Evolutionary conservation across 2,888 invertebrate genomes (phyloP), one percentile per base, ranked within the genome.

Genomic region (Diarsia dahlii): DNA sequence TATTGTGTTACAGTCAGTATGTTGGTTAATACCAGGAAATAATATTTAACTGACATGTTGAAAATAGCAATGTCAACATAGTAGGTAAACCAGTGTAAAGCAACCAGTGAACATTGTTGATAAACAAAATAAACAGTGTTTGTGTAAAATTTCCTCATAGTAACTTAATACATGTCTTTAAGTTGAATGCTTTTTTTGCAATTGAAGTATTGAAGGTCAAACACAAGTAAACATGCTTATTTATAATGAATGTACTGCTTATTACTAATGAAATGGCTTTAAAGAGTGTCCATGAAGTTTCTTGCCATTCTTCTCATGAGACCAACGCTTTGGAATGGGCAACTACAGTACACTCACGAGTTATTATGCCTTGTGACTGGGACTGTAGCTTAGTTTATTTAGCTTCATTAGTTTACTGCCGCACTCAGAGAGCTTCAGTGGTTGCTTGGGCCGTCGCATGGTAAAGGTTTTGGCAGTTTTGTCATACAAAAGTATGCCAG

Each of bases 181-280:
- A 48, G 46, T 52, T 1, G 9, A 23, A 12, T 23, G 9, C 12
- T 34, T 71, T 34, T 81, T 65, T 65, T 48, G 65, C 39, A 66
- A 45, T 28, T 18, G 1, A 56, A 65, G 45, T 48, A 77, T 54
- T 48, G 28, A 68, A 79, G 67, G 67, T 58, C 18, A 52, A 65
- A 58, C 28, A 63, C n/a, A 23, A 18, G 1, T 28, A 15, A 64
- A 64, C 15, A 28, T 64, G 34, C 23, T 45, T 54, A 63, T 64
- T 74, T 56, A 46, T 23, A 6, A n/a, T 48, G 13, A 46, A 48
- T 56, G 15, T 9, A 3, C 18, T 60, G 3, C 18, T 34, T 9
- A 28, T 23, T 15, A 58, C 18, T 58, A 39, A 45, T 23, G 1
- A 18, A 28, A 58, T 52, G 50, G 18, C 28, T 50, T 50, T 60